Base-by-base conservation (phyloP, 2,888 invertebrate genomes). In the Apotomis turbidana region DNA sequence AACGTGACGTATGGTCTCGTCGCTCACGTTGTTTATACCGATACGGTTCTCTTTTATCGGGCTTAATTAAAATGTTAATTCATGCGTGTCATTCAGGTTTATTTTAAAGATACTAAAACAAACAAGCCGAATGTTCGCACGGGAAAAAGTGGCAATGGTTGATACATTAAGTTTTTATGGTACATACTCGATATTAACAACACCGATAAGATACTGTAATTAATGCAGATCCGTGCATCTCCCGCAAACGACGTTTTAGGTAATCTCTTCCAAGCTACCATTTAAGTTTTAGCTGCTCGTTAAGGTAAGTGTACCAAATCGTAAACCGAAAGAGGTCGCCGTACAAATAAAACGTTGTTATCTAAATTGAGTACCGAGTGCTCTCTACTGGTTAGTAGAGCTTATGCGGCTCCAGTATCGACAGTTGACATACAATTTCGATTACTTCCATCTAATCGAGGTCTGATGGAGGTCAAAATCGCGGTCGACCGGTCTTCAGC, bases 401-500 rank as follows among this genome's bases (percentile, higher is more conserved):
- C 49, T 70, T 41, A 59, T 13, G 36, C 58, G 38, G 62, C 41
- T 61, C 10, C 63, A n/a, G n/a, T n/a, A 63, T 62, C 62, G 72
- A 68, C 63, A 58, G 72, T 68, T 72, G 72, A 72, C 68, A 68
- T 63, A 72, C 68, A 54, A 72, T 68, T 72, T 63, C 58, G 68
- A 72, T 72, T 72, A 68, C 63, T 63, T 59, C 63, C 68, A 84
- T 86, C 80, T 81, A 84, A 86, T 86, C 83, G 84, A 83, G 83
- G 81, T 74, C 81, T 79, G 78, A 80, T 78, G 81, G 85, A 85
- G 85, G 83, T 87, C 83, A 82, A 83, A 81, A 81, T 82, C 81
- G 82, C 84, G 83, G 83, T 78, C 81, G 85, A 90, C 90, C 89
- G 88, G 91, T 90, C 86, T 81, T 76, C 76, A 76, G 71, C 78